These are phyloP conservation scores for Cranoglanis bouderius DNA, from an alignment of 2,113 vertebrate species.

Conservation along the genomic window DNA sequence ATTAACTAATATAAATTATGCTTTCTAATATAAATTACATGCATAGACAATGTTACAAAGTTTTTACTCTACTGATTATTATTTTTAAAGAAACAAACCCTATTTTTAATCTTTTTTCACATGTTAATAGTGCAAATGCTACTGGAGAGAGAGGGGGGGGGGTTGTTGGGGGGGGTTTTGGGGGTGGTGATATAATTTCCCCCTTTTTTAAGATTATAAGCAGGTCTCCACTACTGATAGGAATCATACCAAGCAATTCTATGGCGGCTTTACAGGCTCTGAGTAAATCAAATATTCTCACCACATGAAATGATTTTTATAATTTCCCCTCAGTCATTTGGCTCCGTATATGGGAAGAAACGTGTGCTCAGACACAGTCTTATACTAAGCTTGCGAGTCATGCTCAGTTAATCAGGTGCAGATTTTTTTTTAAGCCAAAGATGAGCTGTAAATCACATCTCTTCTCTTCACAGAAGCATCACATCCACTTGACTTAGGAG, in stretches of 20 bases:
- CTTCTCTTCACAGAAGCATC: background rate
- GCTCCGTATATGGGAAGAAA: background rate
- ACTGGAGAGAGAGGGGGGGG: background rate
- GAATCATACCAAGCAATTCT: background rate
- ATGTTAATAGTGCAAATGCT: constrained; percentile 8
- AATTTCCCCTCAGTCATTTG: background rate
- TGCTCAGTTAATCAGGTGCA: background rate
- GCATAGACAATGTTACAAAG: background rate
- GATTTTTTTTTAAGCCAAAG: background rate
- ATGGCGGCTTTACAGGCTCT: background rate
- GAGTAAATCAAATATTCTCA: background rate
- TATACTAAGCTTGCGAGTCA: background rate
- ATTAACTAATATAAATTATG: constrained; percentile 1
- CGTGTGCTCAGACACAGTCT: background rate
- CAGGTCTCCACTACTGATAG: background rate
- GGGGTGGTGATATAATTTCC: too few relatives aligned
- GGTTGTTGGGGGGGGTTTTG: too few relatives aligned
- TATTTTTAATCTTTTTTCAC: background rate
- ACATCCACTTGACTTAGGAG: background rate
- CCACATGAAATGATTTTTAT: background rate
- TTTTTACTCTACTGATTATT: background rate
- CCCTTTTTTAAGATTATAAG: too few relatives aligned
- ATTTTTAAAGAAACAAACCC: background rate
- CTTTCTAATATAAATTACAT: background rate
- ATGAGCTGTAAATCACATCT: background rate